Base-by-base conservation (phyloP, 2,888 invertebrate genomes). In the Harpalus rufipes region DNA sequence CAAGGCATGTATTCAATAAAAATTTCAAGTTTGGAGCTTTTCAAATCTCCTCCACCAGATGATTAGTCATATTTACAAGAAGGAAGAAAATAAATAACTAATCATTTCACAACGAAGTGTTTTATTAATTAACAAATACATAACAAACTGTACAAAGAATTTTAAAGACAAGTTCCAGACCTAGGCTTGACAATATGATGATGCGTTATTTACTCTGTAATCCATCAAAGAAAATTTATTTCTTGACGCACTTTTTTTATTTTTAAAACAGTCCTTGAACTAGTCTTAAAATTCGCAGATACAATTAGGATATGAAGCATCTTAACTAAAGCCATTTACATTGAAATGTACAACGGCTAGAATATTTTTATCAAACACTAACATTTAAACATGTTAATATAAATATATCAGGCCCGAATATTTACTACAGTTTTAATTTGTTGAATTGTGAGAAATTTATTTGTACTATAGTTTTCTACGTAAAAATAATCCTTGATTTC, bases 291-390 rank as follows among this genome's bases (percentile, higher is more conserved):
- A 72, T 72, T 72, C 44, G 32, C 72, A 72, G 41, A 32, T 39
- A 72, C 68, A 41, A 68, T 21, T 68, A 25, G 32, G 72, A 72
- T 72, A 72, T 72, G 72, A 72, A 72, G 72, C 72, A 10, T 72
- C 63, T 63, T 63, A 63, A 21, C 63, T 63, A 63, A 51, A 51
- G 44, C 44, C 44, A 51, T 61, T 72, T 72, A 44, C 72, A 61
- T 18, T 32, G 10, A 51, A 51, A 51, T 51, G 44, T 51, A 51
- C 44, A 51, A 51, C 44, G 44, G 44, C 44, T 51, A 63, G 0
- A 74, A 78, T 78, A 78, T 58, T 78, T 78, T 25, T 78, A 78
- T 78, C 78, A 78, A 78, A 78, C 32, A 78, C 78, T 78, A 78
- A 78, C 76, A 76, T 76, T 25, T 56, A 76, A 76, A 72, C 51